These are phyloP conservation scores for Smithornis capensis DNA, from an alignment of 2,113 vertebrate genomes.

Conservation along the genomic window DNA sequence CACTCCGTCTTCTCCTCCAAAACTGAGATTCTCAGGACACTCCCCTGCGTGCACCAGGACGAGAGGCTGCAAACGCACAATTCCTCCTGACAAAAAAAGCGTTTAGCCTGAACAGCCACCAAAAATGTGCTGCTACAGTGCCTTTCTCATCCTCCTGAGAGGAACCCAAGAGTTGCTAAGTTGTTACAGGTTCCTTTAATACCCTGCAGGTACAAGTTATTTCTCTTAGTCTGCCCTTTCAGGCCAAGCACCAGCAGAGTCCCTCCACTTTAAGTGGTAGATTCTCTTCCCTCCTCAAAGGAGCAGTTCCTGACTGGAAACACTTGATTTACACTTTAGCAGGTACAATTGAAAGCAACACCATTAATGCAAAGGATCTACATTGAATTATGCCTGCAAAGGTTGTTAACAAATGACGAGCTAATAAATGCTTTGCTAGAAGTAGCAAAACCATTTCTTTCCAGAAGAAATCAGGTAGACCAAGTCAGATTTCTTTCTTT, in stretches of 20 bases:
- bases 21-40: not conserved
- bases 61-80: not conserved
- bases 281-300: not conserved
- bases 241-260: not conserved
- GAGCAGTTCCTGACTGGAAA: not conserved
- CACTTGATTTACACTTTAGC: not conserved
- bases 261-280: not conserved
- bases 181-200: not conserved
- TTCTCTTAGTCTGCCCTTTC: not conserved
- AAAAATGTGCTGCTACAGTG: not conserved
- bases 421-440: not conserved
- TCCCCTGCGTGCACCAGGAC: not conserved
- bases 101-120: not conserved
- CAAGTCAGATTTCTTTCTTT: not conserved
- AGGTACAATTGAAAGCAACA: not conserved
- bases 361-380: not conserved
- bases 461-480: not conserved
- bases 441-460: not conserved
- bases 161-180: not conserved
- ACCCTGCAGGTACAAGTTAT: not conserved
- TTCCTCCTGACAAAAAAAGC: not conserved
- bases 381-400: not conserved
- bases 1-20: not conserved
- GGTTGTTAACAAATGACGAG: not conserved
- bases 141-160: not conserved